Evolutionary conservation across 2,888 invertebrate genomes (phyloP), one percentile per base, ranked within the genome.

Genomic region (Drosophila testacea): DNA sequence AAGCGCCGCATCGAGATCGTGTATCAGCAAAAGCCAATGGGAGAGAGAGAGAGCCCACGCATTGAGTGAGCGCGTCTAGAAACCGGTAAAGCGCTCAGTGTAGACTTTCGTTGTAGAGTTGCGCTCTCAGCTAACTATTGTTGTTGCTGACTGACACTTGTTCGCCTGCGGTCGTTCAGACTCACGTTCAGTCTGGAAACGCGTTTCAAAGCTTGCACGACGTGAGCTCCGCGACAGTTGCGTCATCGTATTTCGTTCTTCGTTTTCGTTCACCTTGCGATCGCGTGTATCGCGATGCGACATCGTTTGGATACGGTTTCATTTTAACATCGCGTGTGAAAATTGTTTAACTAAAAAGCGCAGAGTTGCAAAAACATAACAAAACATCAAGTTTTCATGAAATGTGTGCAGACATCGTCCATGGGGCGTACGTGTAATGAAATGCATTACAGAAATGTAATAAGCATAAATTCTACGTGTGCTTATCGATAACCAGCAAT

Each of bases 151-250:
- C 59, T 38, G 69, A 62, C 88, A 84, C 86, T 84, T 84, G 79
- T 88, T 81, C 79, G 89, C 72, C 69, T 81, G 79, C 77, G 63
- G 16, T 11, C 27, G 66, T 67, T 57, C 63, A 36, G 44, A 51
- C 50, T 11, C n/a, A 10, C 72, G 47, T 73, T 90, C 80, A 91
- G 89, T 91, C 78, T 79, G 69, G 78, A 82, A 83, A 81, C 81
- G 83, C 71, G 80, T 71, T 80, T 90, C 81, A 90, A 88, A 90
- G 90, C 83, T 89, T 64, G 59, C 68, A 77, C 81, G 83, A 48
- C 79, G 75, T 61, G 56, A 27, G 52, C 54, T 36, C 36, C 10
- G 13, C 32, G 65, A 28, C 38, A 50, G 36, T 61, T 64, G 44
- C 57, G 61, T 68, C 16, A 42, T 42, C 65, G 30, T 22, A 3